These are phyloP conservation scores for Brachionus sp. DNA, from an alignment of 1,140 invertebrate species.

Conservation along the genomic window DNA sequence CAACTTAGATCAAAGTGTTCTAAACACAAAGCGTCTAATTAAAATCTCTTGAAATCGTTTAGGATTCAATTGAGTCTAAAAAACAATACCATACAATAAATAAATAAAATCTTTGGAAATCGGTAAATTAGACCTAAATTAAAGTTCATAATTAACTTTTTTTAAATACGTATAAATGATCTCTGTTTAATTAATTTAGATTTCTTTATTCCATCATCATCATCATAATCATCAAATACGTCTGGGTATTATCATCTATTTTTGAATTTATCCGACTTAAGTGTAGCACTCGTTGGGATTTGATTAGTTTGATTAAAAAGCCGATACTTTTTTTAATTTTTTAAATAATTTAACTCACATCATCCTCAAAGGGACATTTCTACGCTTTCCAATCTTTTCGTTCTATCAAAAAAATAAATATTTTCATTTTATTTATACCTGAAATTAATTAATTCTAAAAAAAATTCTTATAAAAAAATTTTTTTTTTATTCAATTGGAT, in stretches of 20 bases:
- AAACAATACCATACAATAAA: constrained; percentile 10
- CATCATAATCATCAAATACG: not conserved
- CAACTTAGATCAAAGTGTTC: not conserved
- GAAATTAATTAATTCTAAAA: not conserved
- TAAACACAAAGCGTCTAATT: not conserved
- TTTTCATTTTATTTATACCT: not conserved
- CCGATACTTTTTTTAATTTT: not conserved
- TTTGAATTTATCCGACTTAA: not conserved
- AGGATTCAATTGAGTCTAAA: not conserved
- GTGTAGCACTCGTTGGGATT: not conserved
- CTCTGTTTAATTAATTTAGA: constrained; percentile 28
- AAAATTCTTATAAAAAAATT: not conserved
- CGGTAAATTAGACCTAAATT: constrained; percentile 10
- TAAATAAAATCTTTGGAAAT: not conserved
- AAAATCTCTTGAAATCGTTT: constrained; percentile 35
- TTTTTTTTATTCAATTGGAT: too few relatives aligned
- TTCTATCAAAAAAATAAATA: not conserved
- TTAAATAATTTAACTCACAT: not conserved
- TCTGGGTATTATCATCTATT: constrained; percentile 31
- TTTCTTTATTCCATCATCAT: not conserved
- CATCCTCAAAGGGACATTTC: not conserved
- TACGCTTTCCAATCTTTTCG: not conserved
- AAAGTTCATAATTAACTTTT: constrained; percentile 25
- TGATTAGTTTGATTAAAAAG: not conserved
- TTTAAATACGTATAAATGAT: constrained; percentile 35